Evolutionary conservation across 2,113 vertebrate genomes (phyloP).

Genomic region (Diadophis punctatus): DNA sequence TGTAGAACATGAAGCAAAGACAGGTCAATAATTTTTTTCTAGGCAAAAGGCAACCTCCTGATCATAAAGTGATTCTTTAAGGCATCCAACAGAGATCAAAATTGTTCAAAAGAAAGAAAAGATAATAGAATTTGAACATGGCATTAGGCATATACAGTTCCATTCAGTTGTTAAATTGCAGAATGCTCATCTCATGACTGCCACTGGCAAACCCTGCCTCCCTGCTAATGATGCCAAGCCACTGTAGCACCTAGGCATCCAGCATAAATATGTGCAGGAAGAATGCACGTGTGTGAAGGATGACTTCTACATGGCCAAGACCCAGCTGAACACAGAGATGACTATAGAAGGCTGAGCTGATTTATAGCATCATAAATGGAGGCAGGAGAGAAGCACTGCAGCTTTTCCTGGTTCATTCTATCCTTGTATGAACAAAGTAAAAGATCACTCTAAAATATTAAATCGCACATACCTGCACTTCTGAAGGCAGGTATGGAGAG

Average conservation of each 20-base stretch:
- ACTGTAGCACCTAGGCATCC: neutral
- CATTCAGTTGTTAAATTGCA: neutral
- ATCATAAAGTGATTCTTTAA: neutral
- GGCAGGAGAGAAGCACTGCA: neutral
- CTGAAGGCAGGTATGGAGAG: too few species aligned
- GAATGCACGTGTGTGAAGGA: neutral
- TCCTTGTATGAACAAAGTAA: neutral
- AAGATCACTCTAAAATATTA: too few species aligned
- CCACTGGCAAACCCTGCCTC: neutral
- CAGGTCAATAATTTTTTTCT: constrained; percentile 39
- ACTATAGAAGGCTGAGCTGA: neutral
- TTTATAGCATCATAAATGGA: neutral
- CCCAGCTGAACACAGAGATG: neutral
- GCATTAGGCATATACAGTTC: neutral
- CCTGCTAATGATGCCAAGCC: neutral
- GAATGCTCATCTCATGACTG: neutral
- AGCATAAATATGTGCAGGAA: neutral
- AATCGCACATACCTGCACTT: too few species aligned
- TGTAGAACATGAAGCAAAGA: constrained; percentile 49
- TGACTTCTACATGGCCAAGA: neutral
- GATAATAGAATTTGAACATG: neutral
- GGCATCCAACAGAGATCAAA: neutral
- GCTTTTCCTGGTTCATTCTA: neutral
- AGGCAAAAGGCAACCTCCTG: neutral
- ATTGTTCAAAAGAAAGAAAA: neutral